Evolutionary conservation across 2,797 vertebrate genomes (phyloP), one percentile per base, ranked within the genome.

Genomic region (Clarias pachynema): DNA sequence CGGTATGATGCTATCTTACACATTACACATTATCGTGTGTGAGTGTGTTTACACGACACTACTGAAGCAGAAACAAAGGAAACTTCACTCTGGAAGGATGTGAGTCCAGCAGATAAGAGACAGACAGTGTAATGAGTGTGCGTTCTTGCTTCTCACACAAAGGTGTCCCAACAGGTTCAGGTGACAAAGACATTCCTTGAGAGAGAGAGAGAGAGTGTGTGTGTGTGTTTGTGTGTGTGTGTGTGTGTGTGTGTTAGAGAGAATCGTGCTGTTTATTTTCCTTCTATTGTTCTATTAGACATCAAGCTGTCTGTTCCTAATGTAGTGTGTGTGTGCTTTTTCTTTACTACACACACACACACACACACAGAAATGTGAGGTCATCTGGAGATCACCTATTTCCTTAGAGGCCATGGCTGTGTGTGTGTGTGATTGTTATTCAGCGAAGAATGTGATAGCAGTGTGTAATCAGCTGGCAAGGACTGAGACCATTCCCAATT

Each of bases 381-480:
- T 72, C 68, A 70, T 2, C 26, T 40, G 31, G 31, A 37, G 34
- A 40, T 70, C 70, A 73, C 44, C 12, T 10, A 72, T 53, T 49
- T 73, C 40, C 40, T 73, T 73, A 26, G 7, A 37, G 29, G 22
- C 18, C 62, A 15, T 65, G 63, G 3, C 3, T 69, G 62, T 29
- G n/a, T 15, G 66, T 68, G 66, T 69, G 31, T 37, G 31, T 31
- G 2, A 20, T 10, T 57, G 53, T 31, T 78, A 31, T 16, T 65
- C 24, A 60, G 53, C 89, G 87, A 86, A 89, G 87, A n/a, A 74
- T 74, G 44, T 92, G 91, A 93, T 92, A 92, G 87, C 91, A 87
- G 86, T 91, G 91, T 93, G 92, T 93, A 92, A 94, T 94, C 93
- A 94, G 92, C 93, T 93, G 92, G 90, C 91, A 69, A 81, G 77